Evolutionary conservation across 2,797 vertebrate species (phyloP).

Genomic region (Hafferia zeledoni): DNA sequence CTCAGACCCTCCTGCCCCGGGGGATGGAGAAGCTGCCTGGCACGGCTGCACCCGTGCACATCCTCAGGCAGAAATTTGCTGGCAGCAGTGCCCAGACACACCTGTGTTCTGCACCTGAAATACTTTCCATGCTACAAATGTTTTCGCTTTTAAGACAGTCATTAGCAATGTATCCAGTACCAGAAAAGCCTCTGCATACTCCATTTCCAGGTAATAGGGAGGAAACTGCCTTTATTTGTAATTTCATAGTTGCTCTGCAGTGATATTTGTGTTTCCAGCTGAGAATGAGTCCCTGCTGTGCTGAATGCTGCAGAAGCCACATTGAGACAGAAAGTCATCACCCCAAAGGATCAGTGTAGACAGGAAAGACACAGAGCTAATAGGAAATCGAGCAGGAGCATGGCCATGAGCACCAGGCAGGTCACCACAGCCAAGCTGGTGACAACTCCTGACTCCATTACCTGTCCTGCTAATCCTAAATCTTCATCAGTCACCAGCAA

Average conservation of each 20-base stretch:
- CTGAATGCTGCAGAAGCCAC: neutral
- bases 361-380: neutral
- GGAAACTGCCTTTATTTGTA: neutral
- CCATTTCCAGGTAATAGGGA: neutral
- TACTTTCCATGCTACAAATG: rapidly evolving
- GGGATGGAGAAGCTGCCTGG: neutral
- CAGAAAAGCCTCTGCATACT: neutral
- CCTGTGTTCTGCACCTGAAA: neutral
- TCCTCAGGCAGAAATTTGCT: neutral
- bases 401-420: rapidly evolving
- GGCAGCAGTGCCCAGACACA: neutral
- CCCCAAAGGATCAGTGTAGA: neutral
- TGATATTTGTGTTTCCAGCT: neutral
- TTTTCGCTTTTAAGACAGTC: rapidly evolving
- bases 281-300: neutral
- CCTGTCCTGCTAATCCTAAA: neutral
- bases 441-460: neutral
- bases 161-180: rapidly evolving
- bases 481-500: neutral
- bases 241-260: neutral
- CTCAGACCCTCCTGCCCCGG: rapidly evolving
- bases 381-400: neutral
- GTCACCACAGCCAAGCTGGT: neutral
- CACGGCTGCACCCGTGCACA: neutral
- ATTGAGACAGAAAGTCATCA: neutral